phyloP scores from a whole-genome alignment of 2,113 vertebrate species.

The Anoura caudifer region DNA sequence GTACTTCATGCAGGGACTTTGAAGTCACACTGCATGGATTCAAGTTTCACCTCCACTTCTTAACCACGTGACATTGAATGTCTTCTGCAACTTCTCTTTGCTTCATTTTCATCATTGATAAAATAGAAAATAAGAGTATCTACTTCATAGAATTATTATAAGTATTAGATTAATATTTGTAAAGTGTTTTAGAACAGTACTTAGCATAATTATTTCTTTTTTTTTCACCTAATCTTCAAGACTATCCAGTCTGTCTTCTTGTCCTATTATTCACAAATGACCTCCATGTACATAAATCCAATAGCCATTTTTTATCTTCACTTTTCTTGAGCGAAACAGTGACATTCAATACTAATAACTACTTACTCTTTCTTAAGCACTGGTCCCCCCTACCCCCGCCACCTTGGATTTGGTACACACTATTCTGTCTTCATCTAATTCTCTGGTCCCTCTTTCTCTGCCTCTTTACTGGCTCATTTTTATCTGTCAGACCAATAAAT shows the following conservation, averaged over 20 bases:
- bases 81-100: neutral
- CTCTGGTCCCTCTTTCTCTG: neutral
- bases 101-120: neutral
- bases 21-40: neutral
- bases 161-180: neutral
- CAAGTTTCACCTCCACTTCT: neutral
- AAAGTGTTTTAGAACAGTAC: neutral
- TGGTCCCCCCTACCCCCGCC: too few relatives aligned
- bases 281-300: neutral
- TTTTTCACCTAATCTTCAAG: neutral
- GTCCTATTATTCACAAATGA: neutral
- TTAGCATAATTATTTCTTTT: neutral
- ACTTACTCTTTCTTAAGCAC: neutral
- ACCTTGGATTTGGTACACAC: neutral
- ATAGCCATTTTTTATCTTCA: neutral
- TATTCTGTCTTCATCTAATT: neutral
- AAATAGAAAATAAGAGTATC: neutral
- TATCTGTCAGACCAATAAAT: neutral
- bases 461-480: neutral
- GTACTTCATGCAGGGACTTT: neutral
- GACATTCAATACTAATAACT: neutral
- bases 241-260: neutral
- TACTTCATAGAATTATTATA: neutral
- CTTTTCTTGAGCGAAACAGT: neutral
- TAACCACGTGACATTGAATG: neutral